A percentile compares a stretch with the other conserved stretches of the same genome.
phyloP scores from a whole-genome alignment of 2,797 vertebrate genomes.

The Garrulus glandarius region DNA sequence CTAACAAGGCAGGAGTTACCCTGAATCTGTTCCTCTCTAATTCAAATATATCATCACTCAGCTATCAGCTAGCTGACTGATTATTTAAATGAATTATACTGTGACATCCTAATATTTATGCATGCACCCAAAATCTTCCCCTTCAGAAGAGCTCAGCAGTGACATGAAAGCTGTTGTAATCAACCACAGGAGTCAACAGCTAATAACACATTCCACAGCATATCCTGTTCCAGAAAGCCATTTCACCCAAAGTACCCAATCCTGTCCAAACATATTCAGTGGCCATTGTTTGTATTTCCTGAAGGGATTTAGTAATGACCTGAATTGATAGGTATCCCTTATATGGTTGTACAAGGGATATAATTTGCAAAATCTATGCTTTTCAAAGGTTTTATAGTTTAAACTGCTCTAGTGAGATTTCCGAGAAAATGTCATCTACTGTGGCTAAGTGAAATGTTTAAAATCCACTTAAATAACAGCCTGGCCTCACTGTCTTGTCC shows the following conservation, averaged over 20 bases:
- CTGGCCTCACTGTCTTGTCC: background rate
- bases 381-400: background rate
- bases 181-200: background rate
- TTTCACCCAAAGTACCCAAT: background rate
- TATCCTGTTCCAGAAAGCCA: background rate
- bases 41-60: background rate
- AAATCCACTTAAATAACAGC: background rate
- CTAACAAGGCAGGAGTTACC: background rate
- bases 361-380: background rate
- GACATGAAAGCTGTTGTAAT: background rate
- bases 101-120: background rate
- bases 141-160: background rate
- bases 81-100: background rate
- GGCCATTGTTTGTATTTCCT: background rate
- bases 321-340: background rate
- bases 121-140: background rate
- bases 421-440: background rate
- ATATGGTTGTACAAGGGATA: background rate
- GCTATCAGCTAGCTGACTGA: background rate
- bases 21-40: background rate
- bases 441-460: background rate
- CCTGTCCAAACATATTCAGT: background rate
- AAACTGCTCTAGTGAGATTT: background rate
- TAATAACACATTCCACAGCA: background rate
- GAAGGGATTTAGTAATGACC: background rate